Conservation (phyloP, 2,113 vertebrate species). For the Aspiorhynchus laticeps region DNA sequence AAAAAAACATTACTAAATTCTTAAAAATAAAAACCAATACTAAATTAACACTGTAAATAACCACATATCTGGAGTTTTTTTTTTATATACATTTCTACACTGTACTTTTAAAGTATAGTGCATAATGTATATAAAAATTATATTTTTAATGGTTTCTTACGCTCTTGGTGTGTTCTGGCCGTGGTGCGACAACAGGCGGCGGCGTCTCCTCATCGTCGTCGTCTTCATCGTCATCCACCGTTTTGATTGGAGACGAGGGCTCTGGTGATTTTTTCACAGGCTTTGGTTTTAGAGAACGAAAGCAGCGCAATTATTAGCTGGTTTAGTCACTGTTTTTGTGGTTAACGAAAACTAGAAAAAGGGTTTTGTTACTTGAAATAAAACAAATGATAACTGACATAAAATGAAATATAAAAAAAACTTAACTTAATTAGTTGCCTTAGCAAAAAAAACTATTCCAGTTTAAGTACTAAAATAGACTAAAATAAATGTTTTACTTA, state of each 20-base stretch:
- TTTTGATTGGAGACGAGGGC: conserved; percentile 78
- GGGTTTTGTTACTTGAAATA: too few relatives aligned
- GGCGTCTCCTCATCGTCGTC: conserved; percentile 85
- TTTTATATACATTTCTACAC: too few relatives aligned
- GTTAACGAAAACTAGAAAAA: conserved; percentile 22
- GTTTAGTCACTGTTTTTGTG: neutral
- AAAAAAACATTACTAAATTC: neutral
- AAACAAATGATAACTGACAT: too few relatives aligned
- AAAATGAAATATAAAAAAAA: too few relatives aligned
- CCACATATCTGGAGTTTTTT: too few relatives aligned
- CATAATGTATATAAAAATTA: neutral
- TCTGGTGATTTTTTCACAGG: conserved; percentile 87
- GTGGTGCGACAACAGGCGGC: conserved; percentile 90
- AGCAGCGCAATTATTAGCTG: neutral
- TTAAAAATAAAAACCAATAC: too few relatives aligned
- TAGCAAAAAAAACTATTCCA: too few relatives aligned
- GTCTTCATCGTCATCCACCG: conserved; percentile 86
- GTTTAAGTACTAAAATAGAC: too few relatives aligned
- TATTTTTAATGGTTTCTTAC: conserved; percentile 71
- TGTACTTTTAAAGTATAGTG: neutral
- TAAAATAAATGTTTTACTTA: too few relatives aligned
- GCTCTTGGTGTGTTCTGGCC: conserved; percentile 97
- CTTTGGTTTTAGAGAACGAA: conserved; percentile 66
- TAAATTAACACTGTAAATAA: too few relatives aligned
- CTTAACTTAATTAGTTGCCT: too few relatives aligned